phyloP scores from a whole-genome alignment of 64 coral and sea anemone genomes.

The Platygyra sinensis region DNA sequence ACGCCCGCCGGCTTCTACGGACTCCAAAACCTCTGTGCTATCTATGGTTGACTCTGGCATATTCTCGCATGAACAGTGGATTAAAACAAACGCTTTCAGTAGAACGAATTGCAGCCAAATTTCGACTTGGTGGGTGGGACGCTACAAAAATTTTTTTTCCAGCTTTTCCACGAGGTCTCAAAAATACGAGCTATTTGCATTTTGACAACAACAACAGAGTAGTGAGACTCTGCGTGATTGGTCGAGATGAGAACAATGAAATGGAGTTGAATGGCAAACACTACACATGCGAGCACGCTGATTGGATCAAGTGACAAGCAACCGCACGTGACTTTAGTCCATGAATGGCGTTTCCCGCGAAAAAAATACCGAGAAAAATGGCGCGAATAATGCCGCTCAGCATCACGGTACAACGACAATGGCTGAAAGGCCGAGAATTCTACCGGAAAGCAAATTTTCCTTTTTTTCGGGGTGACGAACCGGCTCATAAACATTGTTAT shows the following conservation, averaged over 20 bases:
- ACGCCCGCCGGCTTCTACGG: constrained; percentile 58
- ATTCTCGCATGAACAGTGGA: constrained; percentile 35
- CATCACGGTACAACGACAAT: constrained; percentile 25
- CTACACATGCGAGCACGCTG: constrained; percentile 40
- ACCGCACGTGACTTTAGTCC: constrained; percentile 64
- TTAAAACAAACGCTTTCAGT: neutral
- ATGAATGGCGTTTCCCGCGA: constrained; percentile 96
- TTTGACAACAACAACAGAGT: constrained; percentile 96
- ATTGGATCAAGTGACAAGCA: constrained; percentile 76
- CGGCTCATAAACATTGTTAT: neutral
- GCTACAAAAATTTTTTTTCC: constrained; percentile 88
- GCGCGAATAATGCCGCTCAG: constrained; percentile 68
- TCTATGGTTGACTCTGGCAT: constrained; percentile 85
- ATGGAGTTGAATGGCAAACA: constrained; percentile 79
- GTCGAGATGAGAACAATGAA: constrained; percentile 60
- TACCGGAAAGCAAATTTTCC: constrained; percentile 13
- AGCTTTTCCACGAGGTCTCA: constrained; percentile 96
- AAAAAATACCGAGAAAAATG: constrained; percentile 54
- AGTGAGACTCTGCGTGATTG: constrained; percentile 68
- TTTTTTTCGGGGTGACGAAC: neutral
- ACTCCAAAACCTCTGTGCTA: constrained; percentile 67
- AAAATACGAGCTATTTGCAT: constrained; percentile 97
- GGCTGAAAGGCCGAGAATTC: constrained; percentile 38
- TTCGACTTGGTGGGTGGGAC: constrained; percentile 90
- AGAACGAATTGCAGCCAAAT: constrained; percentile 37